Conservation (phyloP, 2,113 vertebrate species). For the Himantopus leucocephalus region DNA sequence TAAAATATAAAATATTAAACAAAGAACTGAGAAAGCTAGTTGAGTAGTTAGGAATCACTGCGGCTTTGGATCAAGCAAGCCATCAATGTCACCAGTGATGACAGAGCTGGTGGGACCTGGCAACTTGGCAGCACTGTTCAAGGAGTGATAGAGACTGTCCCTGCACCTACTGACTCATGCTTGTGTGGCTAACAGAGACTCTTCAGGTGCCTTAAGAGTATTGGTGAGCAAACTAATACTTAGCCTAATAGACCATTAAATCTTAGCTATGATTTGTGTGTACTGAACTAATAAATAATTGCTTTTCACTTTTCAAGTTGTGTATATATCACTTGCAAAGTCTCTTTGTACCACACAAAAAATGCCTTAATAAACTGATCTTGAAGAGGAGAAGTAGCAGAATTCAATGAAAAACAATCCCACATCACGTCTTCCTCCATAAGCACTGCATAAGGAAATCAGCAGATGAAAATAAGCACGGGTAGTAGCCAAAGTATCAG, state of each 20-base stretch:
- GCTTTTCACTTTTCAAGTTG: neutral
- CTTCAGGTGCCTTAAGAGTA: accelerated
- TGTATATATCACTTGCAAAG: neutral
- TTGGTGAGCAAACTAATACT: neutral
- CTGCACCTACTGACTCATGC: neutral
- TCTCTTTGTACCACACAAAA: neutral
- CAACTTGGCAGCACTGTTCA: neutral
- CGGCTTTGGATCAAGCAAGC: neutral
- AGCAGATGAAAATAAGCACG: neutral
- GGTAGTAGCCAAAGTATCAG: neutral
- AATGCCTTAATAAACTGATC: neutral
- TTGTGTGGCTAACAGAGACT: neutral
- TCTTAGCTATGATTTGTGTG: neutral
- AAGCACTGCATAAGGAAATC: neutral
- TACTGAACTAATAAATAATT: neutral
- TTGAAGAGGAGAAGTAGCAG: neutral
- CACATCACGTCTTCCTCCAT: neutral
- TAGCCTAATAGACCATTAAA: neutral
- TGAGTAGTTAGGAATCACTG: neutral
- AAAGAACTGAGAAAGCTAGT: neutral
- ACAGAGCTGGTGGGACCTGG: neutral
- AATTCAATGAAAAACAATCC: neutral
- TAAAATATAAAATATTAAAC: neutral
- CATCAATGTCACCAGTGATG: neutral
- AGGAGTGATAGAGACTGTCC: neutral